Percentiles rank a stretch among this genome's conserved stretches.
phyloP scores from a whole-genome alignment of 2,888 invertebrate genomes.

The Phymatocera aterrima region DNA sequence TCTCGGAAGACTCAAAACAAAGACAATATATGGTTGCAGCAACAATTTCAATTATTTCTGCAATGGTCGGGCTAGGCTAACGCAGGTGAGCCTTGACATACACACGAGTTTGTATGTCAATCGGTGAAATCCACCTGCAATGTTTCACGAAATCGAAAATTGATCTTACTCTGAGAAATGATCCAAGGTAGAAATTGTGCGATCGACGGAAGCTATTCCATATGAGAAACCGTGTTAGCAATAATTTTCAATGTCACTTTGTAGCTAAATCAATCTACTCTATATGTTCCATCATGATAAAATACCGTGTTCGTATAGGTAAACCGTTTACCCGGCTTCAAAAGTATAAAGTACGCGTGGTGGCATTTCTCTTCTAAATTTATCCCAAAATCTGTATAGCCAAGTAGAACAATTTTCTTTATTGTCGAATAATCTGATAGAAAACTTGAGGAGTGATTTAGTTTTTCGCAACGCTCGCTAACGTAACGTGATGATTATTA shows the following conservation, averaged over 20 bases:
- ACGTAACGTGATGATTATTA: background rate
- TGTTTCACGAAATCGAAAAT: background rate
- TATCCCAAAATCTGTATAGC: constrained; percentile 40
- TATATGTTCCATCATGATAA: background rate
- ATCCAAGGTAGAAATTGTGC: background rate
- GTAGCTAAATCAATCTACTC: constrained; percentile 1
- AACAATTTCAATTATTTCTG: background rate
- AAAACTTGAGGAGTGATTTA: constrained; percentile 44
- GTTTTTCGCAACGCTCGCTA: background rate
- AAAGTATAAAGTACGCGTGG: background rate
- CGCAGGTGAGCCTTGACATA: background rate
- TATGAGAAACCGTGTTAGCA: background rate
- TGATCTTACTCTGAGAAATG: background rate
- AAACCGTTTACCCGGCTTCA: background rate
- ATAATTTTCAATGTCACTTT: constrained; percentile 14
- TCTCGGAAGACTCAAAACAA: constrained; percentile 1
- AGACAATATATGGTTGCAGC: background rate
- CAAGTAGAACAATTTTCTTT: constrained; percentile 61
- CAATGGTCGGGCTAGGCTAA: background rate
- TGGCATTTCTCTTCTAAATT: constrained; percentile 6
- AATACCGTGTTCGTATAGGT: constrained; percentile 20
- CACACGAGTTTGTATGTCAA: background rate
- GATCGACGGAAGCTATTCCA: background rate
- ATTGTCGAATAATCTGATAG: constrained; percentile 57
- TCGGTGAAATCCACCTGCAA: background rate